Base-by-base conservation (phyloP, 2,113 vertebrate genomes). In the Probosciger aterrimus region DNA sequence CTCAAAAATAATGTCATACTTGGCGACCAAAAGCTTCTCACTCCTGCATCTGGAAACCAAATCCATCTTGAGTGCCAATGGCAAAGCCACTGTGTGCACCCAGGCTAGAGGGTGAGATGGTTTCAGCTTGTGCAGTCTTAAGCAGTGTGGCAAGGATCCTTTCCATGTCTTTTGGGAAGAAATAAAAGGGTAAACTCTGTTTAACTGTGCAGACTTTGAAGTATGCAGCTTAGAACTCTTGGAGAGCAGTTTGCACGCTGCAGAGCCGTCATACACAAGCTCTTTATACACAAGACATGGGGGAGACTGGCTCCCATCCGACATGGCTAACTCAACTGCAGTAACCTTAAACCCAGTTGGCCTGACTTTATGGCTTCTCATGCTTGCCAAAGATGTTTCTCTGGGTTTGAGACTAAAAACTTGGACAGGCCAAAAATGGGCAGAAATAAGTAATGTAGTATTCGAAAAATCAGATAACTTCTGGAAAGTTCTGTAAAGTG, bases 341-440 rank as follows among this genome's bases (percentile, higher is more conserved):
- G 52, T 67, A 55, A 55, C 47, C 53, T 52, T 79, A 94, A 91
- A 86, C 8, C 15, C 52, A 77, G 11, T 5, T 44, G 76, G 33
- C 60, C 47, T 83, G 31, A 41, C 46, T 94, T 82, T 31, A 28
- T 60, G 59, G 53, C 41, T 83, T 49, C 93, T 49, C 33, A 6
- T 5, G 9, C 44, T 96, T 96, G 88, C 59, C 71, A 83, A 80
- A 82, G 24, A 79, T 75, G 12, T 89, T 62, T 65, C 57, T 93
- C 74, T 96, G n/a, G 31, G 86, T 97, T 86, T 69, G 73, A 67
- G 73, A 89, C 28, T 70, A 88, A 95, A 95, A 80, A 78, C 12
- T 43, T 79, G 49, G 11, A 37, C 84, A 62, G 20, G 7, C 90
- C 73, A 97, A 86, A 90, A 91, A 44, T 46, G 43, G 83, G 65